Evolutionary conservation across 2,113 vertebrate genomes (phyloP), one percentile per base, ranked within the genome.

Genomic region (Montifringilla adamsi): DNA sequence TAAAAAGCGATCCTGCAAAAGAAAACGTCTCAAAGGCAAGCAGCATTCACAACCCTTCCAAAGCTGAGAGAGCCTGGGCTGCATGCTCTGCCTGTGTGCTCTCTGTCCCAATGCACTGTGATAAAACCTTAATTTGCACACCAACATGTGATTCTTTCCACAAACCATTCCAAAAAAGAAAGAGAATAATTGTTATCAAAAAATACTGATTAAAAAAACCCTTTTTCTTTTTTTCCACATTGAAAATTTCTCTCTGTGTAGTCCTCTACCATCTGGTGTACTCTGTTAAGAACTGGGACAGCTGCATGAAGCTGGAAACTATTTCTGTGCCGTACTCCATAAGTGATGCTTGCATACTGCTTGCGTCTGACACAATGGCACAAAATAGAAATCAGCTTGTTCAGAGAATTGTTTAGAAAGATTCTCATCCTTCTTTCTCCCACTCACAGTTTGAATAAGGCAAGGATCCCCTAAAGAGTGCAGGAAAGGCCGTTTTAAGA

Each of bases 221-320:
- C 0, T 9, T 15, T 58, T 43, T 2, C 5, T 10, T 19, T 43
- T 30, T 30, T 31, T 13, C 7, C 4, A 0, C 9, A 28, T 20
- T 64, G 26, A 33, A 74, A 55, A 23, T 55, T 43, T 86, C 5
- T 30, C 14, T 53, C 33, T 35, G 6, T 64, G 20, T 52, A 39
- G 68, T 66, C 9, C 28, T 73, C 15, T 69, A 5, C 31, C 10
- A 21, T 74, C 26, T 59, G 33, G 4, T 58, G 83, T 47, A 37
- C 8, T 68, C 41, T 46, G 17, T 21, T 73, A 62, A 35, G 37
- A 66, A 14, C 19, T 39, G 6, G 14, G 18, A 33, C 13, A 11
- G 22, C 43, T 89, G 47, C 43, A 56, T 31, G 28, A 50, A 76
- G 14, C 26, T 59, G 39, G 37, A 67, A 76, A 37, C 33, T 39